phyloP scores from a whole-genome alignment of 2,797 vertebrate genomes.

The Phrynocephalus guinanensis region DNA sequence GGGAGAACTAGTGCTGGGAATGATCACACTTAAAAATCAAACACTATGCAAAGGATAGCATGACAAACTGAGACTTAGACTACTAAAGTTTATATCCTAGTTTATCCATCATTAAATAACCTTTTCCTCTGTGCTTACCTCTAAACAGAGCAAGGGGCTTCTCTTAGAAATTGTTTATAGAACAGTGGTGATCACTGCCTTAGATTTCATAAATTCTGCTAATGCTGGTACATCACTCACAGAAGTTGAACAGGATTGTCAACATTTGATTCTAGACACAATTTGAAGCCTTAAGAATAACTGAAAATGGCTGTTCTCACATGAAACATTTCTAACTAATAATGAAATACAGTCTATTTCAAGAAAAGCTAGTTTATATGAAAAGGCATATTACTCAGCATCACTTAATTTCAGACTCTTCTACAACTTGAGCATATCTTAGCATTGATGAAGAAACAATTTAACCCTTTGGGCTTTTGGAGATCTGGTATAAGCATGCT shows the following conservation, averaged over 20 bases:
- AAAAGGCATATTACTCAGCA: not conserved
- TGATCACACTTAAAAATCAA: not conserved
- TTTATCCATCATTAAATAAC: not conserved
- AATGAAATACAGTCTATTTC: not conserved
- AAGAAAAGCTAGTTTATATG: not conserved
- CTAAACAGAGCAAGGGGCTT: not conserved
- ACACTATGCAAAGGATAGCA: not conserved
- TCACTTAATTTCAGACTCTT: not conserved
- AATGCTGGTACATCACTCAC: not conserved
- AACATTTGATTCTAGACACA: not conserved
- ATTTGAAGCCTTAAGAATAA: not conserved
- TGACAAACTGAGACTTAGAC: not conserved
- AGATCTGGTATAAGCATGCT: constrained; percentile 1
- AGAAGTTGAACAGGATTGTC: not conserved
- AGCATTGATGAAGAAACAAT: not conserved
- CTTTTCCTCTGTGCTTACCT: not conserved
- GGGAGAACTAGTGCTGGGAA: not conserved
- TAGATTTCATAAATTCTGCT: not conserved
- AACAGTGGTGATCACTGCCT: not conserved
- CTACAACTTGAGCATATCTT: constrained; percentile 8
- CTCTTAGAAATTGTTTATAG: not conserved
- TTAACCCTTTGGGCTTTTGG: not conserved
- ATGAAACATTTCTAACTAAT: not conserved
- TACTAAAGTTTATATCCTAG: not conserved
- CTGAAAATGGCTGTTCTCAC: not conserved